Evolutionary conservation across 64 coral and sea anemone genomes (phyloP).

Genomic region (Acropora yongei): DNA sequence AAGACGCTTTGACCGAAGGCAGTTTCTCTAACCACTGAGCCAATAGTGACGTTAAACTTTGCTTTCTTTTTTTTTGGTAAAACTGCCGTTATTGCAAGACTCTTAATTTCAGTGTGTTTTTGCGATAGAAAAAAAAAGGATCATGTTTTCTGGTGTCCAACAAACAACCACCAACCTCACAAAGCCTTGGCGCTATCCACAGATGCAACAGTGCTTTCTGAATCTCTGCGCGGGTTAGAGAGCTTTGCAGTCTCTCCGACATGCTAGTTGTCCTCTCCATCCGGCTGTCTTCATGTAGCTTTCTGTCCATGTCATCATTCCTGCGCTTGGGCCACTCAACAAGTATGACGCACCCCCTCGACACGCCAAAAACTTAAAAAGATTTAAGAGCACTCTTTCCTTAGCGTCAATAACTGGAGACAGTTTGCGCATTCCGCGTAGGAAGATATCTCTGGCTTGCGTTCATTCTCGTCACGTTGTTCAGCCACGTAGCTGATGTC

Average conservation of each 20-base stretch:
- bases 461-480: constrained; percentile 26
- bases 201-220: constrained; percentile 48
- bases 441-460: neutral
- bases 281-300: constrained; percentile 29
- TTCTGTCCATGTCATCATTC: constrained; percentile 35
- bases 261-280: constrained; percentile 61
- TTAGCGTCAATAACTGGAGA: constrained; percentile 51
- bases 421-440: constrained; percentile 13
- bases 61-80: too few species aligned
- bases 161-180: constrained; percentile 15
- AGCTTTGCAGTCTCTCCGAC: constrained; percentile 69
- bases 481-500: constrained; percentile 31
- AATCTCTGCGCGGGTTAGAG: constrained; percentile 64
- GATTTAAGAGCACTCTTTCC: constrained; percentile 51
- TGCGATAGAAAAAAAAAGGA: too few species aligned
- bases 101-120: too few species aligned
- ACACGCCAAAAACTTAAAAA: constrained; percentile 40
- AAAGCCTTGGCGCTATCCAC: constrained; percentile 60
- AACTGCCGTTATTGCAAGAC: too few species aligned
- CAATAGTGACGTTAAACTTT: too few species aligned
- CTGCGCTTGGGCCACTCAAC: constrained; percentile 50
- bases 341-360: constrained; percentile 41
- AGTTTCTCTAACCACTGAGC: too few species aligned
- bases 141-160: too few species aligned
- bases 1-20: too few species aligned